These are phyloP conservation scores for Aricia agestis DNA, from an alignment of 1,140 invertebrate species.

Conservation along the genomic window DNA sequence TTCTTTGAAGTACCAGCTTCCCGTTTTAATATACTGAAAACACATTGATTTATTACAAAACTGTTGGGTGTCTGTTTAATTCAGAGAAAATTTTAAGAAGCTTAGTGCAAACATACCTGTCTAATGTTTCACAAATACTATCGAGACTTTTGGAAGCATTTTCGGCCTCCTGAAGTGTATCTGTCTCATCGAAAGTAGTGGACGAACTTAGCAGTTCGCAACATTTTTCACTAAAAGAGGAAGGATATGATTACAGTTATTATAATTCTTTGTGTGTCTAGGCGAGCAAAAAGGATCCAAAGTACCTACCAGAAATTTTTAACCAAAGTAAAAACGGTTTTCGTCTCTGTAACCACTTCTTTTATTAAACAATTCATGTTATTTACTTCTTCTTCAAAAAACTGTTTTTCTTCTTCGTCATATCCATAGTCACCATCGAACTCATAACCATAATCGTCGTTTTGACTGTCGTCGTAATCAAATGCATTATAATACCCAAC, in stretches of 20 bases:
- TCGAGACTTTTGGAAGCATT: conserved; percentile 27
- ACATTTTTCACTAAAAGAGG: conserved; percentile 31
- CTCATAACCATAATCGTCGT: conserved; percentile 28
- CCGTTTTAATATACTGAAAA: conserved; percentile 23
- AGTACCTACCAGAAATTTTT: conserved; percentile 40
- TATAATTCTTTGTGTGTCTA: too few species aligned
- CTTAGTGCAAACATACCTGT: conserved; percentile 29
- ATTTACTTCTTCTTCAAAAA: conserved; percentile 18
- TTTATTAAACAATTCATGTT: conserved; percentile 31
- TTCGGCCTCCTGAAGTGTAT: conserved; percentile 27
- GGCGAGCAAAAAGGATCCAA: neutral
- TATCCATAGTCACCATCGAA: conserved; percentile 25
- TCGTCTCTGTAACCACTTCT: conserved; percentile 36
- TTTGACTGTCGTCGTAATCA: conserved; percentile 20
- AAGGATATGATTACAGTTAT: neutral
- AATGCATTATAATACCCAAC: conserved; percentile 24
- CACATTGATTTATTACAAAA: neutral
- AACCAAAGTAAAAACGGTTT: conserved; percentile 32
- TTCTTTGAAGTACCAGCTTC: conserved; percentile 8
- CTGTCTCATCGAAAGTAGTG: conserved; percentile 14
- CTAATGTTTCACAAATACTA: conserved; percentile 34
- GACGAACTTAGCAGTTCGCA: conserved; percentile 20
- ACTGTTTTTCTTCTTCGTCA: conserved; percentile 13
- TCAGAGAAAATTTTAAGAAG: neutral
- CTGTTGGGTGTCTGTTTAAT: too few species aligned